These are phyloP conservation scores for Calliphora vicina DNA, from an alignment of 1,140 invertebrate species.

Conservation along the genomic window DNA sequence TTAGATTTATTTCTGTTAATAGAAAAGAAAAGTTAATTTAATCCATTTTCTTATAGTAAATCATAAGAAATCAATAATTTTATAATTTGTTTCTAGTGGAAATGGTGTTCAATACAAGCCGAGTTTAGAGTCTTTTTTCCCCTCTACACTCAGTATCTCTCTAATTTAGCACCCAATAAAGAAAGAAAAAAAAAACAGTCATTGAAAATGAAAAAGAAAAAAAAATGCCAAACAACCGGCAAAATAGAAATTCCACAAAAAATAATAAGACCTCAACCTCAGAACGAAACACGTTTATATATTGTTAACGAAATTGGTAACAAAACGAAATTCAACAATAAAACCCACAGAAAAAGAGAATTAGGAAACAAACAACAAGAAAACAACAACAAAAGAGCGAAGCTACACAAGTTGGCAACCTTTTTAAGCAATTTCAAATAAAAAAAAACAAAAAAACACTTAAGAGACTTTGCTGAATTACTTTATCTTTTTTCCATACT, in stretches of 20 bases:
- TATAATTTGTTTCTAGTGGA: background rate
- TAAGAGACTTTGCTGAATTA: background rate
- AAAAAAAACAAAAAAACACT: background rate
- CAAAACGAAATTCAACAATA: background rate
- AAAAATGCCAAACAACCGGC: constrained; percentile 1
- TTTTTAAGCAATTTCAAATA: background rate
- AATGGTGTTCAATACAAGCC: background rate
- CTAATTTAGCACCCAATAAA: background rate
- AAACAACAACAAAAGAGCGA: background rate
- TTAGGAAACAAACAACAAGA: background rate
- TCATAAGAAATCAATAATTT: no score
- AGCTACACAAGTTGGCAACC: background rate
- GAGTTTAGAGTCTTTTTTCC: background rate
- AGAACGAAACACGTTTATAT: background rate
- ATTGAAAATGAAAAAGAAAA: background rate
- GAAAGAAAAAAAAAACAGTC: background rate
- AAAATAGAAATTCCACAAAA: constrained; percentile 13
- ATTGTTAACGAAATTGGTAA: background rate
- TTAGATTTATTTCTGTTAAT: no score
- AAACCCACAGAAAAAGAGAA: background rate
- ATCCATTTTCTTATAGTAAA: no score
- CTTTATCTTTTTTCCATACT: background rate
- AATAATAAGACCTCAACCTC: background rate
- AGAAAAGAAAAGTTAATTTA: no score
- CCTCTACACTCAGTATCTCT: background rate